Evolutionary conservation across 2,113 vertebrate species (phyloP).

Genomic region (Thalassoma bifasciatum): DNA sequence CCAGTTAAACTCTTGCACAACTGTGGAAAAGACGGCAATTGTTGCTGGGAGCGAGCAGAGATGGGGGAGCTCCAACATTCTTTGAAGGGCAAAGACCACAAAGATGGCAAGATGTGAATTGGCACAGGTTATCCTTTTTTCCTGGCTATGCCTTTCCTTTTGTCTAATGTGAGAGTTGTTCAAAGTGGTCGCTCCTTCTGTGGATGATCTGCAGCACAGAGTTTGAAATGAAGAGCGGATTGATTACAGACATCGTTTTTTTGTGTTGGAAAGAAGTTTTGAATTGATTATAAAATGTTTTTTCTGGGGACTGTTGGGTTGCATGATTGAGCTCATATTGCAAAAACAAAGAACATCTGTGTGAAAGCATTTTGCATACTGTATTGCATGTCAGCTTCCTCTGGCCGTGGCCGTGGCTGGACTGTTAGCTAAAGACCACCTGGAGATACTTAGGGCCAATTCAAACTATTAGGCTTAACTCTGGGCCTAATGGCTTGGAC

Average conservation of each 20-base stretch:
- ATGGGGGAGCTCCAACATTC: slow-evolving; percentile 55
- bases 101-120: slow-evolving; percentile 51
- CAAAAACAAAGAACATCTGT: slow-evolving; percentile 69
- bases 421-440: slow-evolving; percentile 64
- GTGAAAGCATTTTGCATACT: slow-evolving; percentile 51
- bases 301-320: slow-evolving; percentile 53
- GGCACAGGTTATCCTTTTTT: slow-evolving; percentile 41
- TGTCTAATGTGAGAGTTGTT: slow-evolving; percentile 41
- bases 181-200: slow-evolving; percentile 29
- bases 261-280: slow-evolving; percentile 49
- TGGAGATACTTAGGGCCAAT: slow-evolving; percentile 74
- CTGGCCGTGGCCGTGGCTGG: slow-evolving; percentile 40
- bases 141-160: slow-evolving; percentile 35
- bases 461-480: slow-evolving; percentile 66
- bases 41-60: slow-evolving; percentile 54
- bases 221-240: slow-evolving; percentile 46
- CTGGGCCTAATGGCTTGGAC: slow-evolving; percentile 59
- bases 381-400: slow-evolving; percentile 61
- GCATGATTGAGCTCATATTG: slow-evolving; percentile 50
- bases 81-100: slow-evolving; percentile 56
- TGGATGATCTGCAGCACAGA: slow-evolving; percentile 47
- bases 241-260: slow-evolving; percentile 48
- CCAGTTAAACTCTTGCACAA: slow-evolving; percentile 64
- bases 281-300: slow-evolving; percentile 58
- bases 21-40: slow-evolving; percentile 60